Evolutionary conservation across 2,113 vertebrate species (phyloP), one percentile per base, ranked within the genome.

Genomic region (mouse (Mus musculus)): DNA sequence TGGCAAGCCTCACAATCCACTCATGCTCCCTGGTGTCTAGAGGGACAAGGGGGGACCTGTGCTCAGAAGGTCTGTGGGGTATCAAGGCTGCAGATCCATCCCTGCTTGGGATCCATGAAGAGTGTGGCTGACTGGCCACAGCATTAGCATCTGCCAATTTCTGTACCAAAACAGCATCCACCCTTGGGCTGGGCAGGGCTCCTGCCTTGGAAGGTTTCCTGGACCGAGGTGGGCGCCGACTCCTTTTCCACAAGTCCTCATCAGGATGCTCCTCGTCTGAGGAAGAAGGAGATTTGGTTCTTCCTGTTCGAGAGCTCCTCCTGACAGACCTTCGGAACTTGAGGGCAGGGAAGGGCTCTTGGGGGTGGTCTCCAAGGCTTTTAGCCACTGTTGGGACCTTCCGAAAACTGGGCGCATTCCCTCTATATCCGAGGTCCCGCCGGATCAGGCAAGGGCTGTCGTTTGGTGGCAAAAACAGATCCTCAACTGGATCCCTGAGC

Each of bases 1-100:
- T 95, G 0, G 99, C 99, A 10, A 98, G 98, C 0, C 98, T 99
- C 94, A 99, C 99, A 75, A 99, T 98, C 99, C 99, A 99, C 52
- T 98, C 92, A 0, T 99, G 99, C 82, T 99, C 99, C 81, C 95
- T 98, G 69, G 97, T 85, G 2, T 99, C 99, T 84, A 99, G 98
- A 0, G 99, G 99, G 8, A 99, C 98, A 72, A 94, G 33, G 0
- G 98, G 96, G 63, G 98, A 98, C 61, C 96, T 98, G 96, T 96
- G 93, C 16, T 95, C 97, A 0, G 73, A 33, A 49, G 78, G 28
- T 30, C 91, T 97, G 6, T 96, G 95, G 0, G 33, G 13, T n/a
- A 84, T 52, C 22, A 84, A 88, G 61, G 88, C 61, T 72, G 73
- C 5, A 20, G 61, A 17, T 20, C 22, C 84, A n/a, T 96, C 69